Percentiles rank a stretch among this genome's conserved stretches.
Conservation (phyloP, 2,113 vertebrate species). For the Cairina moschata region DNA sequence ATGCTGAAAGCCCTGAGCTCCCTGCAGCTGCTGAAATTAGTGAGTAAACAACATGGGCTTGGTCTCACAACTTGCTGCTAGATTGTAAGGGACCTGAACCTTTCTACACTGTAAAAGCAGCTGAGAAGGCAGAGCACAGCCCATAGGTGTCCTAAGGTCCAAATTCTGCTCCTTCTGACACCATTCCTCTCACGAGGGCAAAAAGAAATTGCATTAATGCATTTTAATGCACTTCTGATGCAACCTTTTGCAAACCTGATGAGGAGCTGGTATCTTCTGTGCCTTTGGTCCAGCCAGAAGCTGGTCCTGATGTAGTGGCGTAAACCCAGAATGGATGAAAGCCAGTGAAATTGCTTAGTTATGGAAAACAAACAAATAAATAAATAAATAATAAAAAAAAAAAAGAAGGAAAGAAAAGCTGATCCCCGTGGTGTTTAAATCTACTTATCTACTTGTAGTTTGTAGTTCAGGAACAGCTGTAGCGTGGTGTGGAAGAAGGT, state of each 20-base stretch:
- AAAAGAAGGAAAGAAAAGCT: not conserved
- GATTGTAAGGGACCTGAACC: not conserved
- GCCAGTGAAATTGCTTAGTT: not conserved
- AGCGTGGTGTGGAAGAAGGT: not conserved
- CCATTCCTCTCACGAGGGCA: not conserved
- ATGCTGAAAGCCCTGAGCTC: not conserved
- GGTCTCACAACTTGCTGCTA: not conserved
- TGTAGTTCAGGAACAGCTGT: not conserved
- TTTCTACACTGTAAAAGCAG: not conserved
- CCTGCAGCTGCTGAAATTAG: not conserved
- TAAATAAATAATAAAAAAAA: too few species aligned
- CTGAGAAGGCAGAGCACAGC: not conserved
- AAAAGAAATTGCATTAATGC: not conserved
- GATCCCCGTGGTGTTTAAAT: not conserved
- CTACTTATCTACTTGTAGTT: too few species aligned
- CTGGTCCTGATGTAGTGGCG: not conserved
- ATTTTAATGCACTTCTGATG: not conserved
- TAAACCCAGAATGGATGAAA: not conserved
- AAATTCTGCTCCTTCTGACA: not conserved
- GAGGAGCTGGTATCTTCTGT: not conserved
- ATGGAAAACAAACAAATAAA: too few species aligned
- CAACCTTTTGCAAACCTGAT: not conserved
- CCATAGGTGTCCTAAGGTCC: not conserved
- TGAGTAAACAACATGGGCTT: not conserved
- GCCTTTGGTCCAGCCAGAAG: not conserved